Evolutionary conservation across 1,140 invertebrate genomes (phyloP).

Genomic region (Ladona fulva): DNA sequence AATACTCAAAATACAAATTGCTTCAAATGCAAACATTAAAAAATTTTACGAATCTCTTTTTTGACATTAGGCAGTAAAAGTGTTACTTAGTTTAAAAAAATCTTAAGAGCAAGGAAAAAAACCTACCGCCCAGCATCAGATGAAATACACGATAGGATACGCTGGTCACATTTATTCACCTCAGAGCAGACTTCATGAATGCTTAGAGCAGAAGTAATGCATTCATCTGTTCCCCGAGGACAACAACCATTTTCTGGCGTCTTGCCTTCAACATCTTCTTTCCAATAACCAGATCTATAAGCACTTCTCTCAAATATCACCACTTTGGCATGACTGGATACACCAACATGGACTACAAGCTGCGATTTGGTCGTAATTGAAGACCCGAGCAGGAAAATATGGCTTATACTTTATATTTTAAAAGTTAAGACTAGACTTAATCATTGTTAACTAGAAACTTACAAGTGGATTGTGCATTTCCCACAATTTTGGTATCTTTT

Average conservation of each 20-base stretch:
- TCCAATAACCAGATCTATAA: conserved; percentile 44
- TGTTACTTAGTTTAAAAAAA: no score
- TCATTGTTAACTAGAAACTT: conserved; percentile 27
- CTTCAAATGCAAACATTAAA: no score
- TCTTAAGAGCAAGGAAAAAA: background rate
- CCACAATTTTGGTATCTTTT: conserved; percentile 53
- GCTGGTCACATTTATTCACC: conserved; percentile 32
- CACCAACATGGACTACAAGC: conserved; percentile 57
- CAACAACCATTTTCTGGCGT: conserved; percentile 32
- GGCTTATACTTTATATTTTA: background rate
- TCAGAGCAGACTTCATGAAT: conserved; percentile 35
- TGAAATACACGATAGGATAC: conserved; percentile 33
- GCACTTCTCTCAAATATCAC: conserved; percentile 50
- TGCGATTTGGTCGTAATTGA: conserved; percentile 28
- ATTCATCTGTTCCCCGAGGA: conserved; percentile 27
- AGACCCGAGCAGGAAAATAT: background rate
- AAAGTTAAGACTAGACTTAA: background rate
- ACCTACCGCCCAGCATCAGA: conserved; percentile 34
- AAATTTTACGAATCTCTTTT: no score
- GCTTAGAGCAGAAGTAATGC: conserved; percentile 37
- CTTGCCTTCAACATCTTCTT: conserved; percentile 39
- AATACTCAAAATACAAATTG: no score
- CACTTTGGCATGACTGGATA: conserved; percentile 41
- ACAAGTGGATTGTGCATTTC: conserved; percentile 51
- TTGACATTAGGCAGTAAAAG: no score